Base-by-base conservation (phyloP, 2,113 vertebrate species). In the Todiramphus saurophagus region DNA sequence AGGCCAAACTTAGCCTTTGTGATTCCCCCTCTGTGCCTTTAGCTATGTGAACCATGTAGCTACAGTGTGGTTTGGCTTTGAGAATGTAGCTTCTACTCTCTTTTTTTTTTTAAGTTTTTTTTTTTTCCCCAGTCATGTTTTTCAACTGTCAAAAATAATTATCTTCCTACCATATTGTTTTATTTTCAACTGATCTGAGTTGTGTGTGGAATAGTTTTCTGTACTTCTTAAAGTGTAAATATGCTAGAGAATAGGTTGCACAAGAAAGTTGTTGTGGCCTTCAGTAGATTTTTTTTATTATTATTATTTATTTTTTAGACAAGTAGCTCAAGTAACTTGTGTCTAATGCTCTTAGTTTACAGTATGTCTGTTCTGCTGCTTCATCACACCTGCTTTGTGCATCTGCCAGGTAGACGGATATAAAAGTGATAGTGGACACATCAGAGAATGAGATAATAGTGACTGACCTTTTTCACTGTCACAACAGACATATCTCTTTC, bases 371-470 rank as follows among this genome's bases (percentile, higher is more conserved):
- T 91, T 94, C 72, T 89, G 80, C 83, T 94, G 51, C 77, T 89
- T 94, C 89, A 79, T 89, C 87, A 37, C 66, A 31, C 69, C 87
- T 84, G 66, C 60, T 75, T 51, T 5, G 8, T 91, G 80, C 62
- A 64, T 78, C 83, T 93, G 83, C 76, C 68, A 64, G 68, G 74
- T 16, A 84, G 39, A 67, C 4, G 4, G 43, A 72, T 94, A 39
- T 90, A 83, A 96, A 91, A 93, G 90, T 59, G 83, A 90, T 83
- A 37, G 53, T 72, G 94, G 67, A 39, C 74, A 43, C 70, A 62
- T 48, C 51, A 72, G 67, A 81, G 67, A 86, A 70, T 50, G 46
- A 83, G 64, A 48, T 83, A 39, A 67, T 41, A 81, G 46, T 86
- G 83, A 83, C 46, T 48, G 83, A 77, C 59, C 48, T 83, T 75